Base-by-base conservation (phyloP, 2,888 invertebrate species). In the Cheilosia vulpina region DNA sequence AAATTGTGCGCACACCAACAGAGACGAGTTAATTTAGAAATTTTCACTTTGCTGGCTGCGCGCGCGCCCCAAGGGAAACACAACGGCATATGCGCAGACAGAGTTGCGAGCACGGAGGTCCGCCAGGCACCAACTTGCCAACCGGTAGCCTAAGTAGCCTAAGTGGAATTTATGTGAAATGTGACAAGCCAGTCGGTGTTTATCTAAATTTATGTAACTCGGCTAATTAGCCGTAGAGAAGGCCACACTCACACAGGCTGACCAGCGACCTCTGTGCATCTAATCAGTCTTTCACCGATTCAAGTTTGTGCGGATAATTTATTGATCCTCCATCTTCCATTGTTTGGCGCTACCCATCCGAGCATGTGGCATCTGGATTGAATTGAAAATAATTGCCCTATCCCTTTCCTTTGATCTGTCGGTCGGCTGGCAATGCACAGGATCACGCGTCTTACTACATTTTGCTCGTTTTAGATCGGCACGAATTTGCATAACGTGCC, bases 1-100 rank as follows among this genome's bases (percentile, higher is more conserved):
- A 24, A 65, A 38, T 21, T 65, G 34, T 58, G 62, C 21, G 45
- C 21, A 38, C 43, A 71, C 38, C 52, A 45, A 6, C 62, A 68
- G 68, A 68, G 68, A 83, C 83, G 68, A 83, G 83, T 83, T 83
- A 83, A 83, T 83, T 83, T 73, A 73, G 50, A 78, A 63, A 73
- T 78, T 68, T 83, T 62, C 65, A 83, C 78, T 72, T 65, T 31
- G 47, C 2, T 31, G 47, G 34, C 31, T 9, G 31, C 31, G 31
- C 77, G 31, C 77, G 66, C 76, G 83, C 57, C 79, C 62, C 75
- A 69, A 79, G 73, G 73, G 68, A 78, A 66, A 73, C 68, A 11
- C 45, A 50, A 34, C 62, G 47, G 55, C 55, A 63, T 0, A 31
- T 34, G 50, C 41, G 38, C 53, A 31, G 47, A 45, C 31, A 34